Evolutionary conservation across 2,888 invertebrate genomes (phyloP), one percentile per base, ranked within the genome.

Genomic region (Perithous albicinctus): DNA sequence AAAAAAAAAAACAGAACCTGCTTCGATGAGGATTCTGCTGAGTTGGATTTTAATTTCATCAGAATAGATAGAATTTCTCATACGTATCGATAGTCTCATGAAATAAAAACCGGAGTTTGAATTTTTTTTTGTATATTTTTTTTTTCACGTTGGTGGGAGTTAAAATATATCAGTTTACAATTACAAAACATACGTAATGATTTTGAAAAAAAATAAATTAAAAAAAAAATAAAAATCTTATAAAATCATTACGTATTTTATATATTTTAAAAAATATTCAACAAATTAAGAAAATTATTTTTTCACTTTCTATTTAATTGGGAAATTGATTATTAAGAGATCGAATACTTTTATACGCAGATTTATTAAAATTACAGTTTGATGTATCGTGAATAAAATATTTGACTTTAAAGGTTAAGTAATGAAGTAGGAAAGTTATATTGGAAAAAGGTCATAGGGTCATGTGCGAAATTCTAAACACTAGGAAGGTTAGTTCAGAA

Each of bases 1-100:
- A 64, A 26, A 43, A 10, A 26, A 46, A 32, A 46, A 35, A 51
- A 20, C 18, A 26, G 10, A 67, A 20, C n/a, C n/a, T 59, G 59
- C 2, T 2, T 18, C 7, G 59, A 32, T 7, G 67, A 18, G 23
- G 2, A 35, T 10, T 32, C 48, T 67, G 66, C 20, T 10, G 48
- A 32, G n/a, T 3, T 32, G 35, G 56, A 23, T 23, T 59, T 32
- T 8, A 15, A 32, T 59, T 5, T 8, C 6, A 29, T 7, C 8
- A 1, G 7, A 35, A 59, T 59, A 32, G 15, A 59, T 32, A 15
- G 15, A 59, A 59, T 29, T 29, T 59, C 8, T 15, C 32, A 32
- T 32, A 23, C 8, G 7, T 51, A 7, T 51, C 23, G 20, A 51
- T 51, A 23, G 20, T 48, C 5, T 8, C 20, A 10, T 8, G 20